Percentiles rank a stretch among this genome's conserved stretches.
phyloP scores from a whole-genome alignment of 2,888 invertebrate species.

The Acanthoscelides obtectus region DNA sequence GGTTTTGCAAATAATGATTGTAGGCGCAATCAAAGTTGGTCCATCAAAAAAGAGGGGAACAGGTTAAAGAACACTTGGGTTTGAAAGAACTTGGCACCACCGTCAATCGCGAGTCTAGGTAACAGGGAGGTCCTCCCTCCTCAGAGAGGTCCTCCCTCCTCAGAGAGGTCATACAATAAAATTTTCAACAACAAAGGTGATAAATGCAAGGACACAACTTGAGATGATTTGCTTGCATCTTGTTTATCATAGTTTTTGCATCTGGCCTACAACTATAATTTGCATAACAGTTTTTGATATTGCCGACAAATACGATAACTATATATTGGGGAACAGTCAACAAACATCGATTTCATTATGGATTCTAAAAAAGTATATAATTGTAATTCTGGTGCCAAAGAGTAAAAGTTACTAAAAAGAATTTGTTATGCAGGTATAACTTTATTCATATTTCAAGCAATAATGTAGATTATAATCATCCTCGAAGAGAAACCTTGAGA shows the following conservation, averaged over 20 bases:
- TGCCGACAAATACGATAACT: slow-evolving; percentile 21
- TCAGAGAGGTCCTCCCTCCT: too few relatives aligned
- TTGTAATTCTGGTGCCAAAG: slow-evolving; percentile 48
- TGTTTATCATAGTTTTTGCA: neutral
- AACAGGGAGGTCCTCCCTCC: too few relatives aligned
- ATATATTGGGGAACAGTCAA: slow-evolving; percentile 44
- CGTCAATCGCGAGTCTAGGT: too few relatives aligned
- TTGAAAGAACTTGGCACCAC: too few relatives aligned
- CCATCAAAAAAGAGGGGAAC: too few relatives aligned
- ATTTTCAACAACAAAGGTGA: too few relatives aligned
- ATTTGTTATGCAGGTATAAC: slow-evolving; percentile 33
- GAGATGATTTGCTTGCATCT: neutral
- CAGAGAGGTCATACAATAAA: too few relatives aligned
- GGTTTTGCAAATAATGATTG: neutral
- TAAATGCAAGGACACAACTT: neutral
- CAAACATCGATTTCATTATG: slow-evolving; percentile 44
- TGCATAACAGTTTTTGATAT: neutral
- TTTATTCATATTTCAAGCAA: slow-evolving; percentile 31
- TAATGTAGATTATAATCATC: slow-evolving; percentile 16
- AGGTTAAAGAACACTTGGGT: too few relatives aligned
- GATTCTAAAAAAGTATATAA: slow-evolving; percentile 45
- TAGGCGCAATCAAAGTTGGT: neutral
- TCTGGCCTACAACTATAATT: neutral
- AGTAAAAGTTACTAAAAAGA: slow-evolving; percentile 42
- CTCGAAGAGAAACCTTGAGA: neutral